Conservation (phyloP, 2,888 invertebrate genomes). For the Spialia ferax region DNA sequence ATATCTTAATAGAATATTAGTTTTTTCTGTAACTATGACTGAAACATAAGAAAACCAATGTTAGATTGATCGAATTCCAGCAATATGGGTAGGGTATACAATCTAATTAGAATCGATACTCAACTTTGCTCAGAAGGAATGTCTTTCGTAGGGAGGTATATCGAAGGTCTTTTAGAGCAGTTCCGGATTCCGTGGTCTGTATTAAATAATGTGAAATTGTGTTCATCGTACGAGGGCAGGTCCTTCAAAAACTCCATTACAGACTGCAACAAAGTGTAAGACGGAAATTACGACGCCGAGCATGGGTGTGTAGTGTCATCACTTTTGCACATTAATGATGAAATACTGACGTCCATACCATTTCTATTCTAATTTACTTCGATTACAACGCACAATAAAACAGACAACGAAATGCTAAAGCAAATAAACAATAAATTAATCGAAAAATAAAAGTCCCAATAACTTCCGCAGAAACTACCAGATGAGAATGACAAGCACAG, state of each 20-base stretch:
- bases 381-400: conserved; percentile 48
- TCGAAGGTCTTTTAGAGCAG: conserved; percentile 94
- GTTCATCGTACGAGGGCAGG: conserved; percentile 95
- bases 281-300: conserved; percentile 54
- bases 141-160: conserved; percentile 97
- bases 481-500: conserved; percentile 67
- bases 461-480: conserved; percentile 57
- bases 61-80: conserved; percentile 18
- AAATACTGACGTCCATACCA: conserved; percentile 59
- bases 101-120: conserved; percentile 56
- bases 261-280: conserved; percentile 87
- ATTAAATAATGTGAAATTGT: conserved; percentile 96
- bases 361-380: conserved; percentile 57
- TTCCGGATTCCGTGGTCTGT: conserved; percentile 94
- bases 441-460: conserved; percentile 62
- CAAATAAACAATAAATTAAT: conserved; percentile 61
- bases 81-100: conserved; percentile 1
- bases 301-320: conserved; percentile 49
- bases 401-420: conserved; percentile 52
- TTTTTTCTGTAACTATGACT: conserved; percentile 98
- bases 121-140: conserved; percentile 97
- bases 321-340: conserved; percentile 43
- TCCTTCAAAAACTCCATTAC: conserved; percentile 97
- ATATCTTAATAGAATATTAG: conserved; percentile 96
- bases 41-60: conserved; percentile 66